Evolutionary conservation across 1,140 invertebrate species (phyloP).

Genomic region (Cydia splendana): DNA sequence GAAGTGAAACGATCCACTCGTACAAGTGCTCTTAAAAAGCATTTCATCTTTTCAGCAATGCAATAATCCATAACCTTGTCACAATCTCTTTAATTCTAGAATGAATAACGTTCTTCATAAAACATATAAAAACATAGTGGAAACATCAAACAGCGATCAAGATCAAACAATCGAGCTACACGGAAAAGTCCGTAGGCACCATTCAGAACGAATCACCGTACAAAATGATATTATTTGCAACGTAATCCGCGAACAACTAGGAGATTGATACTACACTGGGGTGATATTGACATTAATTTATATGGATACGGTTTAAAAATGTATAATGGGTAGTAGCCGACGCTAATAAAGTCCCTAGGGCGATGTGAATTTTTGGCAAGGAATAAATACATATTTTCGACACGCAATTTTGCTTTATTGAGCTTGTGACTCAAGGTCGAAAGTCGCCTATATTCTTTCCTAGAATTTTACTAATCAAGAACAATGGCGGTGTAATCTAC

Average conservation of each 20-base stretch:
- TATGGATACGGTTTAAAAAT: conserved; percentile 79
- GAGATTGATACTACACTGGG: conserved; percentile 76
- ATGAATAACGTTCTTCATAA: conserved; percentile 11
- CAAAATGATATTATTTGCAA: conserved; percentile 79
- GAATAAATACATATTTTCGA: conserved; percentile 48
- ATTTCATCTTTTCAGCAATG: neutral
- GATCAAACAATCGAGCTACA: conserved; percentile 33
- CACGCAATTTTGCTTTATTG: conserved; percentile 39
- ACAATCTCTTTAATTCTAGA: conserved; percentile 2
- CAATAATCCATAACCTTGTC: neutral
- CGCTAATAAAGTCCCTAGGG: conserved; percentile 74
- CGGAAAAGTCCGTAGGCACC: conserved; percentile 55
- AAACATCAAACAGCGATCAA: conserved; percentile 45
- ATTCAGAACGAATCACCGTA: conserved; percentile 78
- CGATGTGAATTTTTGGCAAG: conserved; percentile 49
- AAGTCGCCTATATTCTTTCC: conserved; percentile 28
- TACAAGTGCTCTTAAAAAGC: neutral
- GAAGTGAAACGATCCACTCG: neutral
- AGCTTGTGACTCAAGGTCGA: conserved; percentile 11
- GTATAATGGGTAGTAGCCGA: conserved; percentile 69
- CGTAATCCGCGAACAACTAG: conserved; percentile 77
- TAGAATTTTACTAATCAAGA: neutral
- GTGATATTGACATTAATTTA: conserved; percentile 78
- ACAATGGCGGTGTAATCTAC: neutral
- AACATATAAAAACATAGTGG: neutral